Conservation (phyloP, 2,888 invertebrate species). For the Nasonovia ribisnigri region DNA sequence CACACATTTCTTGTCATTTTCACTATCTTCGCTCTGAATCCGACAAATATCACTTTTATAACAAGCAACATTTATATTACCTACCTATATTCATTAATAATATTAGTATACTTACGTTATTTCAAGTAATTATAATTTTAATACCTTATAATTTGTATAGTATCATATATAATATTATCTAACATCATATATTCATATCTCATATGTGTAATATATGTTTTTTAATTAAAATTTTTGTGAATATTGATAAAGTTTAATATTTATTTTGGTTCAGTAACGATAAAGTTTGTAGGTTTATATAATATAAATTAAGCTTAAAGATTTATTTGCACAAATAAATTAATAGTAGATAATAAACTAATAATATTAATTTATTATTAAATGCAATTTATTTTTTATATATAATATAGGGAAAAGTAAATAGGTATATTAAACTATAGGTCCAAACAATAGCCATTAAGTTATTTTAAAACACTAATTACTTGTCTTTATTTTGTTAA, state of each 20-base stretch:
- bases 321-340: not conserved
- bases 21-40: not conserved
- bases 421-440: too few species aligned
- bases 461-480: too few species aligned
- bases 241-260: not conserved
- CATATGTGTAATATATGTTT: not conserved
- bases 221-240: not conserved
- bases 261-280: not conserved
- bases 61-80: not conserved
- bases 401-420: too few species aligned
- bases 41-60: not conserved
- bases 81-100: not conserved
- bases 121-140: not conserved
- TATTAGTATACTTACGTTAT: not conserved
- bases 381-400: too few species aligned
- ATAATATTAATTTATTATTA: too few species aligned
- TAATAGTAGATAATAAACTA: too few species aligned
- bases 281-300: not conserved
- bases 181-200: too few species aligned
- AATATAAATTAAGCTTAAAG: not conserved
- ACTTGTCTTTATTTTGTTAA: too few species aligned
- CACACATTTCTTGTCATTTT: too few species aligned
- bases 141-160: not conserved
- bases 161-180: not conserved
- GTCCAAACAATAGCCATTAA: too few species aligned